Percentiles rank a stretch among this genome's conserved stretches.
Conservation (phyloP, 2,888 invertebrate genomes). For the Platycheirus albimanus region DNA sequence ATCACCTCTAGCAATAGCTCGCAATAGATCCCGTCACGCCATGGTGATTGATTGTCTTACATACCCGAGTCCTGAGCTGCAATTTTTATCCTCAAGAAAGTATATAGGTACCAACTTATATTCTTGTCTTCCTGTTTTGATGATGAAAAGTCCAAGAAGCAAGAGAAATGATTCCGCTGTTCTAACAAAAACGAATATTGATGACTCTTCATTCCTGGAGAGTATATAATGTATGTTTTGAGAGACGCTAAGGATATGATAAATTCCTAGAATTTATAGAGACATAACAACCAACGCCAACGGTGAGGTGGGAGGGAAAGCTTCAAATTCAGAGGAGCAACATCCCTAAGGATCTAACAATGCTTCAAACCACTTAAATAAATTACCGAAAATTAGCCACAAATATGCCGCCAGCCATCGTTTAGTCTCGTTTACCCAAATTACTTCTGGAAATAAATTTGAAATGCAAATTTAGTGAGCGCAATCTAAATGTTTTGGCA, state of each 20-base stretch:
- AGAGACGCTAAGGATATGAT: constrained; percentile 25
- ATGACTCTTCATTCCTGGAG: constrained; percentile 17
- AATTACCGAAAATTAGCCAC: constrained; percentile 41
- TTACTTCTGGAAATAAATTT: constrained; percentile 28
- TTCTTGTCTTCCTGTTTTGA: background rate
- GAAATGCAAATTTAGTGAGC: constrained; percentile 25
- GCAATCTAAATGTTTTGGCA: background rate
- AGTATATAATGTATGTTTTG: background rate
- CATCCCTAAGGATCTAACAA: background rate
- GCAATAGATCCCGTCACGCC: constrained; percentile 10
- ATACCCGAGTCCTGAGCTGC: constrained; percentile 52
- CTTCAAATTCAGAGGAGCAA: constrained; percentile 4
- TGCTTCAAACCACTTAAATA: constrained; percentile 25
- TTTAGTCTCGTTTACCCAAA: constrained; percentile 30
- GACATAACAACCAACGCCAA: constrained; percentile 7
- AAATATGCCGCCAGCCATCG: constrained; percentile 40
- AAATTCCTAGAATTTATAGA: constrained; percentile 42
- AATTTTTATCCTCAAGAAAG: constrained; percentile 34
- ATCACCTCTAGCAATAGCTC: constrained; percentile 14
- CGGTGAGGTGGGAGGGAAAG: background rate
- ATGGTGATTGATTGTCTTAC: constrained; percentile 57
- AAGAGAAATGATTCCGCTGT: constrained; percentile 37
- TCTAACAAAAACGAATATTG: constrained; percentile 43
- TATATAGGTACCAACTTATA: background rate
- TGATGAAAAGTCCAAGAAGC: constrained; percentile 50